Evolutionary conservation across 2,888 invertebrate genomes (phyloP), one percentile per base, ranked within the genome.

Genomic region (Phlogophora meticulosa): DNA sequence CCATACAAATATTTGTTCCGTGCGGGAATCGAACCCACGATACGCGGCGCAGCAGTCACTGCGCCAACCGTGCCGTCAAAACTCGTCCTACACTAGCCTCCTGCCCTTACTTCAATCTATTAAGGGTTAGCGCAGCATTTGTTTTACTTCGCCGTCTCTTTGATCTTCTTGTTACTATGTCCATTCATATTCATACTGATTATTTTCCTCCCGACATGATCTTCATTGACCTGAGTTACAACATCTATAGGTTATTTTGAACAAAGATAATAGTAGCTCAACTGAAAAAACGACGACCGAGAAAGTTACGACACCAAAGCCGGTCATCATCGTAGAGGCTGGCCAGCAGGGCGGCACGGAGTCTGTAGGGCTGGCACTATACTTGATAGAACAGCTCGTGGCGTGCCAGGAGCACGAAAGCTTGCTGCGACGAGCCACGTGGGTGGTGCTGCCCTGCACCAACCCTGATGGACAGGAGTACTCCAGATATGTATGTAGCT

Each of bases 381-480:
- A 73, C 60, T 1, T 94, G 1, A 90, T 95, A 17, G 90, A 94
- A 45, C 93, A 94, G 64, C 80, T 95, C 52, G 82, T 91, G 0
- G 93, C 91, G 0, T 95, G 95, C 59, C 55, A 78, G n/a, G 95
- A 95, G 55, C 81, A 92, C 52, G 66, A 79, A 0, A 79, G 85
- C 0, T 88, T 94, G 91, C 80, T 92, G 4, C 65, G 78, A 1
- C 88, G 89, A 0, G 89, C 82, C 0, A 86, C 81, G 15, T 95
- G 94, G 94, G 88, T 95, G 11, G 87, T 95, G 11, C 61, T 95
- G 48, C 95, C 95, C 0, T 88, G 85, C 20, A 87, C 88, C 2
- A 95, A 95, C 73, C 94, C 95, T 7, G 95, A 95, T 68, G 95
- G 94, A 3, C 80, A 88, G 76, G 95, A 95, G 68, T 92, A 87